These are phyloP conservation scores for Heliconius hortense DNA, from an alignment of 2,888 invertebrate genomes.

Conservation along the genomic window DNA sequence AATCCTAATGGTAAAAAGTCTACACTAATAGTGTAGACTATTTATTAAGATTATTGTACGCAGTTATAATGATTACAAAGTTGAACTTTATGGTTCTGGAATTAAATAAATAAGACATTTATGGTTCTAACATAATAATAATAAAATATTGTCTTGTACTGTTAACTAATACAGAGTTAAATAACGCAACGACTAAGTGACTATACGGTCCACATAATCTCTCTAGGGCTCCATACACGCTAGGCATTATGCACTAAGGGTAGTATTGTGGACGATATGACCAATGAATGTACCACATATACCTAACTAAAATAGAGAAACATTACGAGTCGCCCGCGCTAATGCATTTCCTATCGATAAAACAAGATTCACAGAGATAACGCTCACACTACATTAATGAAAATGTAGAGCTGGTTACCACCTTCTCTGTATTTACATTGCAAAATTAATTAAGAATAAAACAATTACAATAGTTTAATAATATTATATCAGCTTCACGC, in stretches of 20 bases:
- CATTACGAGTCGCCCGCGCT: neutral
- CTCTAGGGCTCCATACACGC: too few species aligned
- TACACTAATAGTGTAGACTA: too few species aligned
- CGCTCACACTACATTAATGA: neutral
- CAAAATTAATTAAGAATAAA: neutral
- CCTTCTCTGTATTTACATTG: neutral
- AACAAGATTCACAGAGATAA: neutral
- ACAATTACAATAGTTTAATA: neutral
- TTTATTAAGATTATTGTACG: too few species aligned
- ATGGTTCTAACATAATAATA: neutral
- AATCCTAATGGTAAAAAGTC: too few species aligned
- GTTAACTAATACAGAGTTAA: too few species aligned
- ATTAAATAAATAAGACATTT: neutral
- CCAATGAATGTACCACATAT: neutral
- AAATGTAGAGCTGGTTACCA: neutral
- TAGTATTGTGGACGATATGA: neutral
- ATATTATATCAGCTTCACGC: too few species aligned
- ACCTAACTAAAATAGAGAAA: neutral
- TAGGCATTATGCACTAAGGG: neutral
- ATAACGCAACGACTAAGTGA: neutral
- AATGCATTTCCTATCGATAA: neutral
- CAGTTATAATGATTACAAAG: neutral
- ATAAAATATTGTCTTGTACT: too few species aligned
- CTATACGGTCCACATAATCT: neutral
- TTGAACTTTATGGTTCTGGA: neutral